These are phyloP conservation scores for Pollenia labialis DNA, from an alignment of 2,888 invertebrate species.

Conservation along the genomic window DNA sequence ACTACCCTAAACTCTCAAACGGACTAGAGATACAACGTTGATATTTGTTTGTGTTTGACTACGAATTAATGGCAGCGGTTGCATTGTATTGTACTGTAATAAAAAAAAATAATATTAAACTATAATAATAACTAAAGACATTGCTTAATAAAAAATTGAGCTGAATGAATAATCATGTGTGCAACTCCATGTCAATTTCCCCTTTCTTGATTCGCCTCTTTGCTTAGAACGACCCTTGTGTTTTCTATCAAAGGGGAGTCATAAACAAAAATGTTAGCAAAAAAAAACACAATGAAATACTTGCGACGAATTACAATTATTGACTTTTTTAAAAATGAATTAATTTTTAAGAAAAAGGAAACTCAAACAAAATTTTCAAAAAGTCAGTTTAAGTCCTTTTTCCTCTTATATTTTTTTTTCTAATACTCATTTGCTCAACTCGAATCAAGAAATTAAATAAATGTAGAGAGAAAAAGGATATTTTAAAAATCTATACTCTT, in stretches of 20 bases:
- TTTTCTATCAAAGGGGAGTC: neutral
- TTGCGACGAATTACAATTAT: conserved; percentile 63
- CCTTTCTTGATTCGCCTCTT: conserved; percentile 28
- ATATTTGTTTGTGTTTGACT: conserved; percentile 38
- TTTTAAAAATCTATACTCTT: conserved; percentile 36
- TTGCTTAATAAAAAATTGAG: conserved; percentile 10
- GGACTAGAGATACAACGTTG: conserved; percentile 31
- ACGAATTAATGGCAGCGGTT: conserved; percentile 51
- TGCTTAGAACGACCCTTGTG: neutral
- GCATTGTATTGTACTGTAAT: neutral
- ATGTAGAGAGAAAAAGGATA: conserved; percentile 10
- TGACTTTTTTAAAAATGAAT: conserved; percentile 51
- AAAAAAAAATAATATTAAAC: conserved; percentile 35
- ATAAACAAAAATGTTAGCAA: conserved; percentile 57
- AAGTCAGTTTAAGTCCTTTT: neutral
- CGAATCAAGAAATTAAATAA: neutral
- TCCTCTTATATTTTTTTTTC: neutral
- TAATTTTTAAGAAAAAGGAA: conserved; percentile 2
- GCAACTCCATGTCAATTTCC: conserved; percentile 48
- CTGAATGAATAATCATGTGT: conserved; percentile 37
- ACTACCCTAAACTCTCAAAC: conserved; percentile 44
- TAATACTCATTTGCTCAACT: conserved; percentile 9
- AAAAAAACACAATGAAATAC: conserved; percentile 50
- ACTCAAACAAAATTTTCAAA: neutral
- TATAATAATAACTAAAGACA: conserved; percentile 48